A percentile compares a stretch with the other conserved stretches of the same genome.
phyloP scores from a whole-genome alignment of 2,797 vertebrate species.

The Sparidentex hasta region DNA sequence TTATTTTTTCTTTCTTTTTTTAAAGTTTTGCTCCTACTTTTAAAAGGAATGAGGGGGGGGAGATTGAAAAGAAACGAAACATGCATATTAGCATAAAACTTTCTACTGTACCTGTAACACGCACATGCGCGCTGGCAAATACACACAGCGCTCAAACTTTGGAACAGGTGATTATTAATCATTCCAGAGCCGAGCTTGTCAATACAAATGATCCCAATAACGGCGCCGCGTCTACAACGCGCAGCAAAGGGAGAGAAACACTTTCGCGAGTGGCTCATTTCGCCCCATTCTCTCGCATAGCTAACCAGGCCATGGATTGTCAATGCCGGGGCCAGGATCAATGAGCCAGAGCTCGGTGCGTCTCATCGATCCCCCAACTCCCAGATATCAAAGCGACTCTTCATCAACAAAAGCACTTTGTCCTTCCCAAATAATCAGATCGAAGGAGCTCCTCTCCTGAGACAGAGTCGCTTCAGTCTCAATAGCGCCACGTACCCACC shows the following conservation, averaged over 20 bases:
- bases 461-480: conserved; percentile 72
- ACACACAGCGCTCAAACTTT: conserved; percentile 80
- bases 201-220: conserved; percentile 83
- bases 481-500: conserved; percentile 22
- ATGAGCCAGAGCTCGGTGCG: conserved; percentile 87
- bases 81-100: conserved; percentile 80
- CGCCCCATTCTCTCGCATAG: conserved; percentile 86
- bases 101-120: conserved; percentile 47
- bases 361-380: conserved; percentile 91
- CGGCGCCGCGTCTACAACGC: conserved; percentile 72
- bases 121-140: background rate
- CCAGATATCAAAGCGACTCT: conserved; percentile 88
- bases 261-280: conserved; percentile 89
- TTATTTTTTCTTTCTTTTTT: conserved; percentile 34
- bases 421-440: conserved; percentile 92
- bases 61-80: conserved; percentile 59
- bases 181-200: conserved; percentile 84
- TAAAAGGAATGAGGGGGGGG: conserved; percentile 28
- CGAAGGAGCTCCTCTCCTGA: conserved; percentile 83
- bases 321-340: conserved; percentile 87
- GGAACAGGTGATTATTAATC: conserved; percentile 91
- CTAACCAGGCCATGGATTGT: conserved; percentile 90
- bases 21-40: conserved; percentile 60
- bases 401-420: conserved; percentile 92
- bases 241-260: conserved; percentile 73